Evolutionary conservation across 2,797 vertebrate species (phyloP).

Genomic region (Neosilurus hyrtlii): DNA sequence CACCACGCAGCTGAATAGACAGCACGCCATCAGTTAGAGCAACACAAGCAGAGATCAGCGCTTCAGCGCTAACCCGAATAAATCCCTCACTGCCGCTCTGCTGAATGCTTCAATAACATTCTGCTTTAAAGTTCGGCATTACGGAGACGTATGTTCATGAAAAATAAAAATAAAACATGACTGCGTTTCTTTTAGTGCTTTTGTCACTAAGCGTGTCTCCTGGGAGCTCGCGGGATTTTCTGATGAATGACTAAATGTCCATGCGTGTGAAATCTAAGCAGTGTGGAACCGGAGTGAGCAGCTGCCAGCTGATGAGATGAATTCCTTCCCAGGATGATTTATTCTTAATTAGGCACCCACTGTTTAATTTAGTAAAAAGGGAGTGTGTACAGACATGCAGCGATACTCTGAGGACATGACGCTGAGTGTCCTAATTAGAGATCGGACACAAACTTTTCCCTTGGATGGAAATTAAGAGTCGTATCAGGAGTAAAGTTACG

Average conservation of each 20-base stretch:
- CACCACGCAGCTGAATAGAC: constrained; percentile 80
- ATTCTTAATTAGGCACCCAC: constrained; percentile 24
- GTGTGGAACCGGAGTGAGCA: constrained; percentile 17
- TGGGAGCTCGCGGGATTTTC: background rate
- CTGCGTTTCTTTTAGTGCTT: background rate
- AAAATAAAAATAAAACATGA: background rate
- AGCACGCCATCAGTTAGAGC: background rate
- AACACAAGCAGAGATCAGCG: background rate
- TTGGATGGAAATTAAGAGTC: background rate
- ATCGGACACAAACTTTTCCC: background rate
- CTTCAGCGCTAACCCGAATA: background rate
- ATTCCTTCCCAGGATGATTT: constrained; percentile 22
- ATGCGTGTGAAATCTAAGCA: constrained; percentile 22
- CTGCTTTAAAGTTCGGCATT: background rate
- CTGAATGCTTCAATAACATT: background rate
- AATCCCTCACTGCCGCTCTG: background rate
- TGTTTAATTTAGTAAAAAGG: constrained; percentile 2
- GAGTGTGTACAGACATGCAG: constrained; percentile 28
- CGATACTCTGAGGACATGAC: background rate
- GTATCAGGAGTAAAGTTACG: background rate
- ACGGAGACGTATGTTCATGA: background rate
- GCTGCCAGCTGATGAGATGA: constrained; percentile 27
- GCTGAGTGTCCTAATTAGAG: background rate
- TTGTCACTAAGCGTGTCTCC: background rate
- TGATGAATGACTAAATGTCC: constrained; percentile 7